A percentile compares a stretch with the other conserved stretches of the same genome.
These are phyloP conservation scores for Scaptomyza flava DNA, from an alignment of 2,888 invertebrate genomes.

Conservation along the genomic window DNA sequence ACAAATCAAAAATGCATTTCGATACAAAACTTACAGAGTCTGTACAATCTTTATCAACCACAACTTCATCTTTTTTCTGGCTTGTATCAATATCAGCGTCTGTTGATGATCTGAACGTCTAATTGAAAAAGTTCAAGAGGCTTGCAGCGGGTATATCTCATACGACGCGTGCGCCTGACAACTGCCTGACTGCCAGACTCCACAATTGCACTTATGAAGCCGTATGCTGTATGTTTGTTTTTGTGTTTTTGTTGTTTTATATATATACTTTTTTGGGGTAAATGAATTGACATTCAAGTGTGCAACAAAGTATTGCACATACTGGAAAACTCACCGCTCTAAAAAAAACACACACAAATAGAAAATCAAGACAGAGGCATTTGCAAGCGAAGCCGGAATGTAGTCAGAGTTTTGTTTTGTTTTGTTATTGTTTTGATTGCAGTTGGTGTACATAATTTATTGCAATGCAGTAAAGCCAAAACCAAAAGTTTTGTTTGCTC, in stretches of 20 bases:
- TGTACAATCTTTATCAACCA: neutral
- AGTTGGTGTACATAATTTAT: constrained; percentile 73
- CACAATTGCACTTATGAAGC: constrained; percentile 5
- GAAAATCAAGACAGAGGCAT: constrained; percentile 20
- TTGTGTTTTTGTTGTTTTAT: constrained; percentile 2
- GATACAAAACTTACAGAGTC: neutral
- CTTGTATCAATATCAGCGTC: constrained; percentile 52
- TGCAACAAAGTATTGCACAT: constrained; percentile 49
- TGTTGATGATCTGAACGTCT: constrained; percentile 54
- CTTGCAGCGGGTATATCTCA: constrained; percentile 56
- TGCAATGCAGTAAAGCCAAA: constrained; percentile 47
- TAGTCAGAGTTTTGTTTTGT: constrained; percentile 40
- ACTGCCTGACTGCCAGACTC: constrained; percentile 1
- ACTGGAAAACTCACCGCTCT: constrained; percentile 8
- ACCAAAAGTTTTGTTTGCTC: constrained; percentile 52
- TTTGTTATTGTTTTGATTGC: constrained; percentile 65
- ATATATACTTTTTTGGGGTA: constrained; percentile 17
- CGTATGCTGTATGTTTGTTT: constrained; percentile 35
- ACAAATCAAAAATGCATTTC: neutral
- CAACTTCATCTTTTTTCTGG: neutral
- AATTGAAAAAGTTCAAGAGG: constrained; percentile 72
- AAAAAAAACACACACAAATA: constrained; percentile 1
- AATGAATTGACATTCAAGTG: constrained; percentile 71
- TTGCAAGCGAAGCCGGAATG: constrained; percentile 32
- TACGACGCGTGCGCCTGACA: constrained; percentile 59